Evolutionary conservation across 2,113 vertebrate genomes (phyloP).

Genomic region (Prionailurus viverrinus): DNA sequence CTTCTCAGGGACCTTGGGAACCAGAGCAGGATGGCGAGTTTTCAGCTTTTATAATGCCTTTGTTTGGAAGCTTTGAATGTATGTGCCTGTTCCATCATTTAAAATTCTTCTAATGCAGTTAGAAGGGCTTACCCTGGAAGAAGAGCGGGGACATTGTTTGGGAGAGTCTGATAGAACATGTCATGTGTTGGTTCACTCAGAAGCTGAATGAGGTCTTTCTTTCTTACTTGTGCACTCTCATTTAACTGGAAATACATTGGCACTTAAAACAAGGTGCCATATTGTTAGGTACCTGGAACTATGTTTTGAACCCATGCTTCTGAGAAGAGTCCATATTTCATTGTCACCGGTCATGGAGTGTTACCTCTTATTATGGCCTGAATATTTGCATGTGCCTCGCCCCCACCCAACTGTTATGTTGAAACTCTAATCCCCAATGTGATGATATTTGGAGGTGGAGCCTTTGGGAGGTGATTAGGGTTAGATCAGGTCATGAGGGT

Average conservation of each 20-base stretch:
- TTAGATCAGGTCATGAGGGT: neutral
- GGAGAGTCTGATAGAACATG: neutral
- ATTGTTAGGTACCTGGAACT: neutral
- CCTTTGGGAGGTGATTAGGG: neutral
- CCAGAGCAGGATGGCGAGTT: neutral
- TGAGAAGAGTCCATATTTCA: neutral
- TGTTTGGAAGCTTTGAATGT: neutral
- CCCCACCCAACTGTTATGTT: neutral
- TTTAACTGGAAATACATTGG: neutral
- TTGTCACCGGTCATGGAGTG: neutral
- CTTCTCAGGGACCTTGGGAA: neutral
- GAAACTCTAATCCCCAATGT: neutral
- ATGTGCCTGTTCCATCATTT: neutral
- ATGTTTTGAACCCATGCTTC: neutral
- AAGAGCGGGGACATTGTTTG: neutral
- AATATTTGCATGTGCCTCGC: neutral
- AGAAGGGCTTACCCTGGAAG: neutral
- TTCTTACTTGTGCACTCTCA: neutral
- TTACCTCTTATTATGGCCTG: neutral
- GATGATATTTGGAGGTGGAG: neutral
- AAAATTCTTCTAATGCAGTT: neutral
- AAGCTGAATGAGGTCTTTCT: neutral
- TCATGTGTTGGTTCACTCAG: neutral
- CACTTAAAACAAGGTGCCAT: neutral
- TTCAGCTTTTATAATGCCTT: neutral